Evolutionary conservation across 2,113 vertebrate genomes (phyloP).

Genomic region (Poeciliopsis prolifica): DNA sequence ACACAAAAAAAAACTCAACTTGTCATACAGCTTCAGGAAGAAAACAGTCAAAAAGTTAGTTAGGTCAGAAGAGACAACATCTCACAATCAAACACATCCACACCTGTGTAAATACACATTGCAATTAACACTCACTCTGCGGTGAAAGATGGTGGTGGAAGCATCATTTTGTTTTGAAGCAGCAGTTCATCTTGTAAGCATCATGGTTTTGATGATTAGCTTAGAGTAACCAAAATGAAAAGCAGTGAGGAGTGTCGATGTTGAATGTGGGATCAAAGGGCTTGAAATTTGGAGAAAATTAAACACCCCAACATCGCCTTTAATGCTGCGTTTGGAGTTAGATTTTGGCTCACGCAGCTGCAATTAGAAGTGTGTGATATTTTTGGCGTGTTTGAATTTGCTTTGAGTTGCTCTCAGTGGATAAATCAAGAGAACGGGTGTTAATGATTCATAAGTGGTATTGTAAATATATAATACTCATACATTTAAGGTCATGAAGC

Average conservation of each 20-base stretch:
- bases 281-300: conserved; percentile 8
- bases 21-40: neutral
- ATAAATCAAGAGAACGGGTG: conserved; percentile 31
- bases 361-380: conserved; percentile 48
- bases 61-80: no score
- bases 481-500: conserved; percentile 42
- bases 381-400: conserved; percentile 38
- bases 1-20: no score
- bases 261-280: conserved; percentile 19
- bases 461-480: conserved; percentile 68
- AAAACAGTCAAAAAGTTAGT: no score
- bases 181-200: conserved; percentile 10
- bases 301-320: conserved; percentile 5
- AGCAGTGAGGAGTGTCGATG: conserved; percentile 13
- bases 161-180: conserved; percentile 2
- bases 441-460: conserved; percentile 67
- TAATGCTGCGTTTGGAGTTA: conserved; percentile 10
- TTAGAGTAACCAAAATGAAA: neutral
- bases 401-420: conserved; percentile 56
- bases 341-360: neutral
- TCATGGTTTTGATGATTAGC: conserved; percentile 5
- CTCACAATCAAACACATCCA: no score
- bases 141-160: no score
- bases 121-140: no score
- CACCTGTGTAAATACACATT: no score